Conservation (phyloP, 2,888 invertebrate species). For the Drosophila prostipennis region DNA sequence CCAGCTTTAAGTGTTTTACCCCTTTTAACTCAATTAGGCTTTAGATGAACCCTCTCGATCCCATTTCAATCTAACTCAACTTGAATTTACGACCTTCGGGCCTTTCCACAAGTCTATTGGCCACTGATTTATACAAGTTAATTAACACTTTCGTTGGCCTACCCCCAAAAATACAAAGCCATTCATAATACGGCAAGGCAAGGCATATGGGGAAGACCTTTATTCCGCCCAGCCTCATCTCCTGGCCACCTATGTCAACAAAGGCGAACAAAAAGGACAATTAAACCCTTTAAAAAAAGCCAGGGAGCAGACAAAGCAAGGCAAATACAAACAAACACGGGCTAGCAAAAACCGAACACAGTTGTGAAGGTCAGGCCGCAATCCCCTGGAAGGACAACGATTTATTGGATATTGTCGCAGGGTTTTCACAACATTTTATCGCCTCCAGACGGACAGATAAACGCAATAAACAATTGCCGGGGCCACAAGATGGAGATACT, state of each 20-base stretch:
- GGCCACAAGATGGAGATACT: background rate
- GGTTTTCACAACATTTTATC: conserved; percentile 72
- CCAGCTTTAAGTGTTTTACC: background rate
- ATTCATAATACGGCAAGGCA: conserved; percentile 33
- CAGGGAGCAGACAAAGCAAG: conserved; percentile 39
- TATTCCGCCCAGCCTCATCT: conserved; percentile 20
- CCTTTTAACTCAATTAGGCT: conserved; percentile 23
- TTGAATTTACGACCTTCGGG: conserved; percentile 25
- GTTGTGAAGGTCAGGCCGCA: conserved; percentile 58
- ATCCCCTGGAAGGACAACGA: conserved; percentile 48
- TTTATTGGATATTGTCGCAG: conserved; percentile 79
- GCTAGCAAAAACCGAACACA: background rate
- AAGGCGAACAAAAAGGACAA: conserved; percentile 67
- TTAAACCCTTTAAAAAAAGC: conserved; percentile 71
- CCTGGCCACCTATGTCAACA: conserved; percentile 71
- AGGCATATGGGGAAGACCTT: conserved; percentile 40
- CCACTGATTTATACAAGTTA: conserved; percentile 76
- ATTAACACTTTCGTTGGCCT: conserved; percentile 67
- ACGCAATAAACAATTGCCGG: conserved; percentile 71
- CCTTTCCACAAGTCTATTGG: conserved; percentile 47
- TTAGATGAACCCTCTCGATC: conserved; percentile 8
- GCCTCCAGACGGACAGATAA: conserved; percentile 68
- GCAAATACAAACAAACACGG: conserved; percentile 53
- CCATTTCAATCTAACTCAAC: conserved; percentile 23
- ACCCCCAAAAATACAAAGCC: conserved; percentile 42